Evolutionary conservation across 1,140 invertebrate genomes (phyloP).

Genomic region (Rhyzopertha dominica): DNA sequence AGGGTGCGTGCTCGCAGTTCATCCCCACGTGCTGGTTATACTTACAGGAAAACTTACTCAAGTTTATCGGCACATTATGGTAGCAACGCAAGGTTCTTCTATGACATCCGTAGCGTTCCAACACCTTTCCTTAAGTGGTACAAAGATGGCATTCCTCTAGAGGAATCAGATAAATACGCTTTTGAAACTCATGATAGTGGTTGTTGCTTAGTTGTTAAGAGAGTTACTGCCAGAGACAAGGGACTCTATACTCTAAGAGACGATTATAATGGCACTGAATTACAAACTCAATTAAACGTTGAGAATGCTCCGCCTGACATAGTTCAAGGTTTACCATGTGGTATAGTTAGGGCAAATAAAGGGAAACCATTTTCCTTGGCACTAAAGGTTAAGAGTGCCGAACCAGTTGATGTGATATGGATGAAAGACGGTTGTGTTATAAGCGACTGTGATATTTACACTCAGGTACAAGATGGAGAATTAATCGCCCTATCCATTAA

Average conservation of each 20-base stretch:
- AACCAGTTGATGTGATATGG: constrained; percentile 66
- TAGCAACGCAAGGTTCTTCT: constrained; percentile 52
- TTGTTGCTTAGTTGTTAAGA: constrained; percentile 50
- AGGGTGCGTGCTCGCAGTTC: constrained; percentile 46
- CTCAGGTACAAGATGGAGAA: constrained; percentile 58
- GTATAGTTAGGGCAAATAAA: constrained; percentile 14
- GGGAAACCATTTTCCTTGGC: constrained; percentile 23
- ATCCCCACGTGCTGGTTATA: constrained; percentile 37
- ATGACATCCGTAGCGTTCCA: constrained; percentile 53
- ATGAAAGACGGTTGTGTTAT: constrained; percentile 63
- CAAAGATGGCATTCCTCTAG: constrained; percentile 53
- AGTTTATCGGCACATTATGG: constrained; percentile 49
- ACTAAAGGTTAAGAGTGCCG: constrained; percentile 44
- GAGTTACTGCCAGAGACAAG: constrained; percentile 50
- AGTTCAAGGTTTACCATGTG: constrained; percentile 25
- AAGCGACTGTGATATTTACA: constrained; percentile 59
- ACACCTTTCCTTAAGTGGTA: constrained; percentile 56
- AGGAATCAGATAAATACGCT: constrained; percentile 41
- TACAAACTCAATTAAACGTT: constrained; percentile 25
- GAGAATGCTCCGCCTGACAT: constrained; percentile 25
- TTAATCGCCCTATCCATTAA: constrained; percentile 57
- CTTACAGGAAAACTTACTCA: constrained; percentile 43
- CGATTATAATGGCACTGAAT: constrained; percentile 50
- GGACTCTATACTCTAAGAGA: constrained; percentile 68
- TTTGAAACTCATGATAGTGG: constrained; percentile 43